These are phyloP conservation scores for Seladonia tumulorum DNA, from an alignment of 2,888 invertebrate genomes.

Conservation along the genomic window DNA sequence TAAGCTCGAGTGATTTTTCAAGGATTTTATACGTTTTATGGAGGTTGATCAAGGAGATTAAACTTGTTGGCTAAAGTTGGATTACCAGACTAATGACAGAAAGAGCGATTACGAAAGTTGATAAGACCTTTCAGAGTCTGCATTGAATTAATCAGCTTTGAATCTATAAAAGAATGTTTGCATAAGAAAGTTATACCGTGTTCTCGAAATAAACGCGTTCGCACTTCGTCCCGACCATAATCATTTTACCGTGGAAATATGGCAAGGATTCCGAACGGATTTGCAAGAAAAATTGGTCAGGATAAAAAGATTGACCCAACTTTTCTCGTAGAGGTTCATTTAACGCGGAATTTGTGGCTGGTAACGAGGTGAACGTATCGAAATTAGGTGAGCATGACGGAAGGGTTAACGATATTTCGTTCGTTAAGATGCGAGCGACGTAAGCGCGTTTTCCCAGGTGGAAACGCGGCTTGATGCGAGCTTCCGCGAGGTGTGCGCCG, in stretches of 20 bases:
- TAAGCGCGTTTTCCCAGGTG: not conserved
- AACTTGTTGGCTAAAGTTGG: not conserved
- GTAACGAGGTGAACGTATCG: not conserved
- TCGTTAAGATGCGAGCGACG: not conserved
- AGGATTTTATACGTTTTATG: not conserved
- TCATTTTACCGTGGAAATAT: not conserved
- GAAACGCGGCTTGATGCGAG: not conserved
- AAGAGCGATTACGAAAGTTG: not conserved
- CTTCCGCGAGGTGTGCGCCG: not conserved
- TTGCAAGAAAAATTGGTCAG: not conserved
- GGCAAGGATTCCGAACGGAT: not conserved
- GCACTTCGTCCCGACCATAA: too few relatives aligned
- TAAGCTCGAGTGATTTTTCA: not conserved
- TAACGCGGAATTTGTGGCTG: not conserved
- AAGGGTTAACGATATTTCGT: not conserved
- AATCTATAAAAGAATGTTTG: not conserved
- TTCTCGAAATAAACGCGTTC: not conserved
- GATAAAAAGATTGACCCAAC: not conserved
- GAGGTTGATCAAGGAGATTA: not conserved
- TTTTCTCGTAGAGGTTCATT: not conserved
- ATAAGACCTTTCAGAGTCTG: not conserved
- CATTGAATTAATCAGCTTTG: not conserved
- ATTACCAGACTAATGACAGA: not conserved
- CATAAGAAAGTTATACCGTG: not conserved
- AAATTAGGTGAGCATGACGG: not conserved